Evolutionary conservation across 2,113 vertebrate genomes (phyloP).

Genomic region (Piaya cayana): DNA sequence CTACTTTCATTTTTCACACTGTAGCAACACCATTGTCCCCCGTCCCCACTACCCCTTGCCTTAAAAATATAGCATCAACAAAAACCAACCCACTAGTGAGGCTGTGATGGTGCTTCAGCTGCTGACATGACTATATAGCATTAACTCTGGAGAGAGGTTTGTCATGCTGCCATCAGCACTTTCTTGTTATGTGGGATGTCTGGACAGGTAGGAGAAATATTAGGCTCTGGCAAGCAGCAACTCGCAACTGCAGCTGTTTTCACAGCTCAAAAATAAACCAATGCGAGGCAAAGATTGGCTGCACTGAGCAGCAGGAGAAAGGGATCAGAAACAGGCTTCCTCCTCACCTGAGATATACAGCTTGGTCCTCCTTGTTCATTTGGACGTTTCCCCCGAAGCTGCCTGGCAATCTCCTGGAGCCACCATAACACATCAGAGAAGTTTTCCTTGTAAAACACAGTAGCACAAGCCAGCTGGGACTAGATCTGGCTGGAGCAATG

Average conservation of each 20-base stretch:
- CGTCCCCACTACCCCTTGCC: not conserved
- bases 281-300: not conserved
- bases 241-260: slow-evolving; percentile 69
- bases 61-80: not conserved
- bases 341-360: not conserved
- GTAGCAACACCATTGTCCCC: not conserved
- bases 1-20: not conserved
- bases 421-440: not conserved
- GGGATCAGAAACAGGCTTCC: not conserved
- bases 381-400: not conserved
- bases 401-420: not conserved
- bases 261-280: slow-evolving; percentile 23
- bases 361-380: not conserved
- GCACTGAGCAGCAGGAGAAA: not conserved
- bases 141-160: slow-evolving; percentile 25
- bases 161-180: slow-evolving; percentile 62
- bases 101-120: not conserved
- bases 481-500: not conserved
- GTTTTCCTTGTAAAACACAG: not conserved
- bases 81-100: not conserved
- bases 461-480: not conserved
- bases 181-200: slow-evolving; percentile 57
- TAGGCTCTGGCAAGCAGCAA: slow-evolving; percentile 66
- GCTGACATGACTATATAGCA: slow-evolving; percentile 11
- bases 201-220: slow-evolving; percentile 68